Base-by-base conservation (phyloP, 2,888 invertebrate species). In the Agelastica alni region DNA sequence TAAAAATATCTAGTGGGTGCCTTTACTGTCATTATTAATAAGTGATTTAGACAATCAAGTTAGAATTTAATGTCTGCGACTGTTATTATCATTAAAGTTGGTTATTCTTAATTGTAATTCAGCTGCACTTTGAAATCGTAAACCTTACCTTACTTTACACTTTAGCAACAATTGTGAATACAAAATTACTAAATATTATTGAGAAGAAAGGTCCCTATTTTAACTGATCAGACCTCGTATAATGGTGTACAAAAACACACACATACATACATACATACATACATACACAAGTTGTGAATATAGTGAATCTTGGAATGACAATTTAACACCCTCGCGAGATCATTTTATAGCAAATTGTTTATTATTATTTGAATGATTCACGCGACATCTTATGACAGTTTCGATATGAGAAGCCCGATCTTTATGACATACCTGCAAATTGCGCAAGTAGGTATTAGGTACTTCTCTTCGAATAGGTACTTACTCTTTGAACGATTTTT, bases 381-480 rank as follows among this genome's bases (percentile, higher is more conserved):
- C 44, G 31, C 44, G 44, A 44, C 31, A 44, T 31, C 44, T 44
- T 44, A 44, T 31, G 44, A 44, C 44, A 44, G 44, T 44, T 44
- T 44, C 44, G 44, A 31, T 31, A 31, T 44, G 44, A 44, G 31
- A 30, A 28, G 10, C 12, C 10, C 31, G 32, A 30, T 44, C 31
- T 44, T 44, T 44, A 44, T 44, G 44, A 44, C 44, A 44, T 44
- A 31, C 18, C 9, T 17, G 31, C 12, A 31, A 44, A 31, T 44
- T 44, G 44, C 44, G 5, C 34, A 9, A 7, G 34, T 34, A 34
- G 3, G 14, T 34, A 34, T n/a, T 16, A 34, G 16, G 34, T 34
- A 14, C 32, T 32, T 32, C n/a, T n/a, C n/a, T n/a, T n/a, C n/a
- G n/a, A n/a, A n/a, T 32, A 9, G 32, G 32, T 32, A 32, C 13